phyloP scores from a whole-genome alignment of 2,113 vertebrate genomes.

The Centrocercus urophasianus region DNA sequence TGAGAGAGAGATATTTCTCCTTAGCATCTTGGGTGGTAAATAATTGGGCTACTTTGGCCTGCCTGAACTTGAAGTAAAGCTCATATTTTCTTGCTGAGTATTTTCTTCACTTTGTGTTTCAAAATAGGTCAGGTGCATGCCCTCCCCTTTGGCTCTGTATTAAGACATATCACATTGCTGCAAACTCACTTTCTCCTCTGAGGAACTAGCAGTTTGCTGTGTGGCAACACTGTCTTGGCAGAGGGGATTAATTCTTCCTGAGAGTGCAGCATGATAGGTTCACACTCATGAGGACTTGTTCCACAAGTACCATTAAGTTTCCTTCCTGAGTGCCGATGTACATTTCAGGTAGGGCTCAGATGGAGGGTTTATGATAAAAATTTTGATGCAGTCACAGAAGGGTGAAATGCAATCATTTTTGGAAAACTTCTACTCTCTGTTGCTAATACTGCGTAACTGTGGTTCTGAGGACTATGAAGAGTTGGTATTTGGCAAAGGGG shows the following conservation, averaged over 20 bases:
- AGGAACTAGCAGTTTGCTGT: background rate
- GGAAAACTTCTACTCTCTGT: background rate
- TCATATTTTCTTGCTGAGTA: constrained; percentile 25
- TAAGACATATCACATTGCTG: constrained; percentile 3
- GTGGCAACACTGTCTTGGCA: background rate
- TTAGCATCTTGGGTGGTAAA: constrained; percentile 38
- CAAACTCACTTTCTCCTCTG: background rate
- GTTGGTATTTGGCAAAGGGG: background rate
- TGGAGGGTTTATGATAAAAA: background rate
- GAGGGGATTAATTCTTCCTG: background rate
- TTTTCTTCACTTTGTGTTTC: constrained; percentile 17
- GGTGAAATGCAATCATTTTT: background rate
- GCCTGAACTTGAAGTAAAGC: constrained; percentile 8
- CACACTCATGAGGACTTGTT: background rate
- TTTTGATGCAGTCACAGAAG: background rate
- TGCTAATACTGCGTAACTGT: rapidly evolving
- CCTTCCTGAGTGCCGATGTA: background rate
- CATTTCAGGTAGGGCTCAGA: background rate
- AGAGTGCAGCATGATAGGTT: background rate
- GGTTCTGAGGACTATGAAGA: background rate
- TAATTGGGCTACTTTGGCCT: constrained; percentile 28
- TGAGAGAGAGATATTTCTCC: background rate
- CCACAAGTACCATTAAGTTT: background rate
- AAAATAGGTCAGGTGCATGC: constrained; percentile 41
- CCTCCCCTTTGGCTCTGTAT: constrained; percentile 25